Evolutionary conservation across 2,113 vertebrate species (phyloP), one percentile per base, ranked within the genome.

Genomic region (Ammodytes marinus): DNA sequence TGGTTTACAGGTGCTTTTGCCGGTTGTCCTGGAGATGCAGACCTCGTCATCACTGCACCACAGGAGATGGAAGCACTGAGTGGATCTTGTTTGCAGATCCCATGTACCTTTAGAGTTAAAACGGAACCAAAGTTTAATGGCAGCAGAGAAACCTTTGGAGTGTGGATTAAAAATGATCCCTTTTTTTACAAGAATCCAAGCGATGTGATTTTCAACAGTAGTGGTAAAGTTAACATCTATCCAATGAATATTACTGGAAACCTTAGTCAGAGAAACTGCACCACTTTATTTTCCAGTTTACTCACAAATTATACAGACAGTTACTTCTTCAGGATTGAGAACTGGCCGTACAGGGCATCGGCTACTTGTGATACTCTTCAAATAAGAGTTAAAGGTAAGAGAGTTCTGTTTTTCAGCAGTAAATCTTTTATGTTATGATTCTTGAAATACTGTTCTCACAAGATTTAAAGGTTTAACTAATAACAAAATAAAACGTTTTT

Each of bases 321-420:
- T 0, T 93, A 88, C 65, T 91, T 7, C 83, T 91, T 92, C 79
- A 92, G 89, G 52, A 27, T 87, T 9, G 49, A 87, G 50, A 87
- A 27, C 7, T 0, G 0, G 0, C 0, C 0, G 0, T 88, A 75
- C 55, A 40, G 0, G 0, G 71, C 61, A 81, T 87, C 86, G 6
- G 91, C 78, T 27, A 0, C 0, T 5, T 81, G 82, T n/a, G 1
- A 75, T 53, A 35, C 19, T 66, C 4, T 89, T 84, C 2, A 35
- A 0, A 85, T 92, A 61, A 64, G 0, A 37, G 69, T 93, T 12
- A 61, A 0, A 59, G 87, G 91, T 92, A 79, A 85, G 78, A 69
- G 0, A 49, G 5, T 13, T 52, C 66, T 17, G 0, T 54, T 35
- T n/a, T n/a, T n/a, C n/a, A n/a, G n/a, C n/a, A n/a, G n/a, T n/a